These are phyloP conservation scores for Enoplolaimus lenunculus DNA, from an alignment of 2,888 invertebrate genomes.

Conservation along the genomic window DNA sequence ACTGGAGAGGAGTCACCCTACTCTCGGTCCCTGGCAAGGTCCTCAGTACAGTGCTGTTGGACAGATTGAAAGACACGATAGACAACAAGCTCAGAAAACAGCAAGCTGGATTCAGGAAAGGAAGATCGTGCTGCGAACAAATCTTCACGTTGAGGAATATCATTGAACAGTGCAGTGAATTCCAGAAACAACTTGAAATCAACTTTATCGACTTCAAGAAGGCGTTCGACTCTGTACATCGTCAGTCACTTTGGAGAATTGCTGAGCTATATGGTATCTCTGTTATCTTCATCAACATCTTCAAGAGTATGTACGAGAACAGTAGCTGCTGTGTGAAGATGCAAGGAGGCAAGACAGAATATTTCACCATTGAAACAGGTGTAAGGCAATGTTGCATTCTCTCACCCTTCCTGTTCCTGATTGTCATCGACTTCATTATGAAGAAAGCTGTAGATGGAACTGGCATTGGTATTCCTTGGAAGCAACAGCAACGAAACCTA, in stretches of 20 bases:
- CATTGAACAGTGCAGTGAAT: not conserved
- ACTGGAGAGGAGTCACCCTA: not conserved
- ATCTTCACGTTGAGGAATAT: conserved; percentile 1
- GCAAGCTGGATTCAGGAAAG: not conserved
- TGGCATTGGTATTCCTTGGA: not conserved
- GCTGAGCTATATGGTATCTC: not conserved
- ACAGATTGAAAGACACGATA: not conserved
- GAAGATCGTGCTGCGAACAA: not conserved
- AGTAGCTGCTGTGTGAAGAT: not conserved
- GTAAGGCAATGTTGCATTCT: not conserved
- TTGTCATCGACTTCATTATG: not conserved
- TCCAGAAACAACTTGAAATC: not conserved
- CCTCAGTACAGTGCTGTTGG: not conserved
- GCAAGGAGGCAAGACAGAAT: not conserved
- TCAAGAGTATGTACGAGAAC: not conserved
- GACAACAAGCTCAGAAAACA: not conserved
- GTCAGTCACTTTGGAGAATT: not conserved
- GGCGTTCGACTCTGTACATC: not conserved
- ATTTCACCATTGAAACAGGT: not conserved
- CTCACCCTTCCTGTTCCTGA: not conserved
- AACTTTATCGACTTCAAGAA: conserved; percentile 1
- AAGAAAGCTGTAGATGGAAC: conserved; percentile 1
- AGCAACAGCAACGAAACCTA: not conserved
- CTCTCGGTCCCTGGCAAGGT: not conserved
- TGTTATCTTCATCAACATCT: not conserved